Percentiles rank a stretch among this genome's conserved stretches.
Evolutionary conservation across 1,140 invertebrate genomes (phyloP).

Genomic region (Ephestia elutella): DNA sequence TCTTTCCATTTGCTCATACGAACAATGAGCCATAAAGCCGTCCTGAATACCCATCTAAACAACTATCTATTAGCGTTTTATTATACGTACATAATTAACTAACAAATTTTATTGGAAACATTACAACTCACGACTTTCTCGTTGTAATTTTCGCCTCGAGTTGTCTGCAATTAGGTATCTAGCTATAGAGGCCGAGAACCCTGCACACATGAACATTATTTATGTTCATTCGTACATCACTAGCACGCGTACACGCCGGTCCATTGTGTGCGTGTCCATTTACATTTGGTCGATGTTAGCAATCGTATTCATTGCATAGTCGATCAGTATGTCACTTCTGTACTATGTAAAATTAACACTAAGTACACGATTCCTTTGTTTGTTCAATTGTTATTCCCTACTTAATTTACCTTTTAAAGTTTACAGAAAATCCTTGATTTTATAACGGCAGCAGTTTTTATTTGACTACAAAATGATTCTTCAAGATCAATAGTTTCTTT

Average conservation of each 20-base stretch:
- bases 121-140: conserved; percentile 9
- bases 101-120: conserved; percentile 34
- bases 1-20: too few relatives aligned
- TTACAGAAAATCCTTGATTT: too few relatives aligned
- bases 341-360: conserved; percentile 19
- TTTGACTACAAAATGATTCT: too few relatives aligned
- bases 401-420: background rate
- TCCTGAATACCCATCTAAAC: too few relatives aligned
- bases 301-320: conserved; percentile 40
- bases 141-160: background rate
- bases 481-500: too few relatives aligned
- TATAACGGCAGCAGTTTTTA: too few relatives aligned
- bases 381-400: background rate
- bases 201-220: background rate
- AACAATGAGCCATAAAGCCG: too few relatives aligned
- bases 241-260: background rate
- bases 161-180: background rate
- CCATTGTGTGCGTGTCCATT: conserved; percentile 24
- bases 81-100: too few relatives aligned
- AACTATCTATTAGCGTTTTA: too few relatives aligned
- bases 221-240: background rate
- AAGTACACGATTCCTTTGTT: conserved; percentile 2
- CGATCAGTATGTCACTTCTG: conserved; percentile 54
- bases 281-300: conserved; percentile 46
- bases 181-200: background rate